These are phyloP conservation scores for Spheniscus humboldti DNA, from an alignment of 2,797 vertebrate species.

Conservation along the genomic window DNA sequence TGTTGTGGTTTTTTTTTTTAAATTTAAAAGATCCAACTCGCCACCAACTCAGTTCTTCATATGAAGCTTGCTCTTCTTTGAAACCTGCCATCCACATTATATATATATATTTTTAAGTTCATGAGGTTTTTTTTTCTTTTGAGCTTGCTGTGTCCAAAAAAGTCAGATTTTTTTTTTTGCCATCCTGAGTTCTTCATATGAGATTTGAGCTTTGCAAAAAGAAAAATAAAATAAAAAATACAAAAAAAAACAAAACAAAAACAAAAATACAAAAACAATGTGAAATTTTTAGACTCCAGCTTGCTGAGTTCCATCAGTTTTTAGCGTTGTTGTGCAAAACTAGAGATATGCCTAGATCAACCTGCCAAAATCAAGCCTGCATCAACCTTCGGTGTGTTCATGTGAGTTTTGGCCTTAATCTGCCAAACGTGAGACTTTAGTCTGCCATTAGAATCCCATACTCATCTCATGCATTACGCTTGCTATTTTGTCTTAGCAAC, in stretches of 20 bases:
- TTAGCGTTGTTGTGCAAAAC: constrained; percentile 79
- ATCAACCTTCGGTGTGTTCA: constrained; percentile 80
- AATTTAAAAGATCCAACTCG: constrained; percentile 54
- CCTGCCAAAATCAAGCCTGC: constrained; percentile 82
- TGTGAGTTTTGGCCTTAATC: constrained; percentile 78
- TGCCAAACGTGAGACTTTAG: constrained; percentile 87
- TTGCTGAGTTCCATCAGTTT: constrained; percentile 82
- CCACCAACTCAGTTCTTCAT: constrained; percentile 73
- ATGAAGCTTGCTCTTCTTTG: constrained; percentile 76
- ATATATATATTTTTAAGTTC: constrained; percentile 72
- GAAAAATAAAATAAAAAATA: background rate
- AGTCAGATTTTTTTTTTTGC: constrained; percentile 52
- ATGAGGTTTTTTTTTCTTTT: constrained; percentile 76
- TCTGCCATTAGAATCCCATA: constrained; percentile 87
- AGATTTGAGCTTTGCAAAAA: constrained; percentile 82
- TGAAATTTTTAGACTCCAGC: constrained; percentile 79
- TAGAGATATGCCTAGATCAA: constrained; percentile 77
- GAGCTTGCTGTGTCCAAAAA: constrained; percentile 81
- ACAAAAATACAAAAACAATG: constrained; percentile 52
- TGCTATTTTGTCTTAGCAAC: constrained; percentile 89
- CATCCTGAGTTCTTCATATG: constrained; percentile 80
- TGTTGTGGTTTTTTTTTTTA: constrained; percentile 50
- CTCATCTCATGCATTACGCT: constrained; percentile 94
- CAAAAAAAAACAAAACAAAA: background rate
- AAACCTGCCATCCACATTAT: constrained; percentile 77